These are phyloP conservation scores for Electrona antarctica DNA, from an alignment of 2,113 vertebrate species.

Conservation along the genomic window DNA sequence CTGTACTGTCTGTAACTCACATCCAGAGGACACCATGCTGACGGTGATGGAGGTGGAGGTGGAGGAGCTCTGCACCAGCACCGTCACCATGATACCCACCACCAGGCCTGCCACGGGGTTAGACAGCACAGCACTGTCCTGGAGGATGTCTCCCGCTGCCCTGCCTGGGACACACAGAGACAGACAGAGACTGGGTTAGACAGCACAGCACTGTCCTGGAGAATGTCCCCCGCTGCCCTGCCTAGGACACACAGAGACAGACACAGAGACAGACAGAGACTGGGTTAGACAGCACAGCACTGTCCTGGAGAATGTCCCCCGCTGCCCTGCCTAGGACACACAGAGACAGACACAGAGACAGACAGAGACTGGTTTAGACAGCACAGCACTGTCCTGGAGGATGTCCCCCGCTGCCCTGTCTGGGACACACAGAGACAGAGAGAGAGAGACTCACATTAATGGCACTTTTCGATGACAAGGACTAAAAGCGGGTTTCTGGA, in stretches of 20 bases:
- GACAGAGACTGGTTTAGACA: conserved; percentile 64
- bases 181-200: conserved; percentile 79
- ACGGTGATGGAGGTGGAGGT: conserved; percentile 88
- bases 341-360: background rate
- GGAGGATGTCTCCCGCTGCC: conserved; percentile 87
- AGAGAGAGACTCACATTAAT: background rate
- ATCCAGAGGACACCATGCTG: conserved; percentile 87
- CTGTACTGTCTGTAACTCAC: conserved; percentile 71
- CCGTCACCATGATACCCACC: conserved; percentile 86
- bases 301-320: conserved; percentile 87
- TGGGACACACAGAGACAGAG: conserved; percentile 29
- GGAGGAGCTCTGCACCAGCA: conserved; percentile 88
- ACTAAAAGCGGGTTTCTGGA: too few relatives aligned
- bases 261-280: too few relatives aligned
- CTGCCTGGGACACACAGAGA: conserved; percentile 74
- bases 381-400: conserved; percentile 81
- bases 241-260: conserved; percentile 72
- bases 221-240: conserved; percentile 87
- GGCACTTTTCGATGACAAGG: background rate
- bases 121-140: conserved; percentile 84
- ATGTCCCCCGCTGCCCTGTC: conserved; percentile 88
- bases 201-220: conserved; percentile 85
- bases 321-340: conserved; percentile 83
- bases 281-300: conserved; percentile 83
- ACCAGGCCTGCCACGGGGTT: conserved; percentile 86